A percentile compares a stretch with the other conserved stretches of the same genome.
These are phyloP conservation scores for Eristalinus sepulchralis DNA, from an alignment of 2,888 invertebrate genomes.

Conservation along the genomic window DNA sequence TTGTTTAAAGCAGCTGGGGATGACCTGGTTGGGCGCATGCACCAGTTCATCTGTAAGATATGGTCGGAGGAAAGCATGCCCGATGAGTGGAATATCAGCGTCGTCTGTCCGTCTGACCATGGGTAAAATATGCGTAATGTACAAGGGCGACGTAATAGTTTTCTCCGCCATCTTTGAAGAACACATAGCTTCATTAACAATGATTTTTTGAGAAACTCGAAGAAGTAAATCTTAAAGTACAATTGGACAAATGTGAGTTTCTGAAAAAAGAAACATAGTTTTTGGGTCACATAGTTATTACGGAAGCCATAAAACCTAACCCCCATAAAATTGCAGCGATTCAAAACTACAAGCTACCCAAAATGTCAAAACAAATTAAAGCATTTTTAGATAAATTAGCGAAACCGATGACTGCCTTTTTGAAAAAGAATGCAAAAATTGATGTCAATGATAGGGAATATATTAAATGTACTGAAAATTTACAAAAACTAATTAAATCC, in stretches of 20 bases:
- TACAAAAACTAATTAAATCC: not conserved
- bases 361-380: not conserved
- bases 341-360: not conserved
- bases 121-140: constrained; percentile 9
- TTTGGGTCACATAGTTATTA: constrained; percentile 73
- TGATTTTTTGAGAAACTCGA: constrained; percentile 39
- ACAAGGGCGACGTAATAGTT: constrained; percentile 21
- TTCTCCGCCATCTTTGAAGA: constrained; percentile 67
- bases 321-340: not conserved
- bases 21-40: too few relatives aligned
- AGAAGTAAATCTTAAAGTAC: constrained; percentile 56
- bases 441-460: not conserved
- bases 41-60: too few relatives aligned
- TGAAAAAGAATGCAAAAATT: not conserved
- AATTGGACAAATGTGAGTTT: constrained; percentile 55
- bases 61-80: too few relatives aligned
- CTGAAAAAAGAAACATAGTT: constrained; percentile 53
- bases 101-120: too few relatives aligned
- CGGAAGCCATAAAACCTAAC: constrained; percentile 62
- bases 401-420: constrained; percentile 5
- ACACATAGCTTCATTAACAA: constrained; percentile 64
- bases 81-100: too few relatives aligned
- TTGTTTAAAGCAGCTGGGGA: too few relatives aligned
- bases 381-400: constrained; percentile 25
- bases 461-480: too few relatives aligned